A percentile compares a stretch with the other conserved stretches of the same genome.
Conservation (phyloP, 2,113 vertebrate genomes). For the Hipposideros armiger region DNA sequence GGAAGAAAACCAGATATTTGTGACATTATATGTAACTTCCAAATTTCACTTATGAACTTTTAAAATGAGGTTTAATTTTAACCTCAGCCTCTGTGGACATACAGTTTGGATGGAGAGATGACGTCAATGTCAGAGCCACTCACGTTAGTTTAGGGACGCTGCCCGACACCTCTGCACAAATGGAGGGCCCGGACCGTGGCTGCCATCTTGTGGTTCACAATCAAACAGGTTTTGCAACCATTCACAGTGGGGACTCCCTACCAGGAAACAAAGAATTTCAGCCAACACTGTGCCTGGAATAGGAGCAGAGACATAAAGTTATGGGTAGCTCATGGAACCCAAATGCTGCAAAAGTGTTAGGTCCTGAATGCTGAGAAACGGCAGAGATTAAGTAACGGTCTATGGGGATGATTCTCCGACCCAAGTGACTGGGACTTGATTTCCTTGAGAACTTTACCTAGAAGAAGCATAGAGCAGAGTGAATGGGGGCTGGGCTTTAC, state of each 20-base stretch:
- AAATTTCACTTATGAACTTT: conserved; percentile 27
- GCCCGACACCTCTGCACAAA: background rate
- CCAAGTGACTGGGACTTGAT: background rate
- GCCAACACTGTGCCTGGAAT: background rate
- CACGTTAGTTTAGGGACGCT: background rate
- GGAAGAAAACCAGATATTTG: background rate
- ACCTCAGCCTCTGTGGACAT: background rate
- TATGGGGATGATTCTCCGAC: background rate
- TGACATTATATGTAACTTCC: background rate
- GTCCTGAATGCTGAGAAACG: background rate
- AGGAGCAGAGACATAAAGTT: background rate
- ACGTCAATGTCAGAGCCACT: background rate
- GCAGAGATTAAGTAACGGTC: background rate
- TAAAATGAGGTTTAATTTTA: conserved; percentile 36
- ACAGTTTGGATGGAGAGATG: background rate
- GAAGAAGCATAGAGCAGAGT: background rate
- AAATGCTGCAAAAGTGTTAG: background rate
- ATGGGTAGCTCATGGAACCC: background rate
- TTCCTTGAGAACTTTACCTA: background rate
- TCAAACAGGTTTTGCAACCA: background rate
- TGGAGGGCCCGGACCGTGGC: background rate
- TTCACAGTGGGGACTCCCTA: background rate
- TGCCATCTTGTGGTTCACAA: background rate
- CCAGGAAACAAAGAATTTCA: background rate
- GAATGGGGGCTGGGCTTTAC: background rate